Conservation (phyloP, 64 coral and sea anemone species). For the Montipora sp. region DNA sequence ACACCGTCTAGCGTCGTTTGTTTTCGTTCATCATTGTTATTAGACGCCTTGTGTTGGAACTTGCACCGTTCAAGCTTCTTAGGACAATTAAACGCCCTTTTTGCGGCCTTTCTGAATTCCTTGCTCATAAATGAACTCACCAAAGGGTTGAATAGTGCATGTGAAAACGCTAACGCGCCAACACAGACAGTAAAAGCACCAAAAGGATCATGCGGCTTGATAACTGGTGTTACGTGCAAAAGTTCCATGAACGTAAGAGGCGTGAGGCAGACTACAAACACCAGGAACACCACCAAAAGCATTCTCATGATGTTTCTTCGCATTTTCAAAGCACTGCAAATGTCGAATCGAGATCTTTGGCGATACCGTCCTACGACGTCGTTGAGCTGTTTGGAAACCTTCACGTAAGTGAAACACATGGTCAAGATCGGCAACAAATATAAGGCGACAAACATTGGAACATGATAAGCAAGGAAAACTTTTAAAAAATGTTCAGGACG, state of each 20-base stretch:
- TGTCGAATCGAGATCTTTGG: conserved; percentile 27
- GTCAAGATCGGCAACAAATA: conserved; percentile 47
- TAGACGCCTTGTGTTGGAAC: not conserved
- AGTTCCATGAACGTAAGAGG: conserved; percentile 54
- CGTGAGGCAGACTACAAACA: conserved; percentile 47
- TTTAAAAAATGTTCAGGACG: conserved; percentile 21
- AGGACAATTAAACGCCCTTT: not conserved
- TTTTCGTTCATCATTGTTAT: not conserved
- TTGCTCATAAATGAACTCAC: conserved; percentile 40
- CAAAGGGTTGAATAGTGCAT: conserved; percentile 56
- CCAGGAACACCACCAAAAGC: conserved; percentile 45
- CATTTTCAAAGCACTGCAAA: conserved; percentile 34
- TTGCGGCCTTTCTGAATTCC: conserved; percentile 62
- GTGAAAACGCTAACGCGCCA: conserved; percentile 36
- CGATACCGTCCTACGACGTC: conserved; percentile 29
- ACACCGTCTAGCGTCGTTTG: not conserved
- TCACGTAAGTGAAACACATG: conserved; percentile 41
- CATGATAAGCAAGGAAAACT: conserved; percentile 55
- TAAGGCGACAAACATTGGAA: conserved; percentile 49
- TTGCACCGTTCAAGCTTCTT: not conserved
- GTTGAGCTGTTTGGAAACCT: conserved; percentile 15
- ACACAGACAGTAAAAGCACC: conserved; percentile 10
- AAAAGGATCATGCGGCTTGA: conserved; percentile 24
- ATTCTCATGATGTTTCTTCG: conserved; percentile 39
- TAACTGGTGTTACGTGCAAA: conserved; percentile 15